Conservation (phyloP, 1,140 invertebrate genomes). For the Lucilia cuprina region DNA sequence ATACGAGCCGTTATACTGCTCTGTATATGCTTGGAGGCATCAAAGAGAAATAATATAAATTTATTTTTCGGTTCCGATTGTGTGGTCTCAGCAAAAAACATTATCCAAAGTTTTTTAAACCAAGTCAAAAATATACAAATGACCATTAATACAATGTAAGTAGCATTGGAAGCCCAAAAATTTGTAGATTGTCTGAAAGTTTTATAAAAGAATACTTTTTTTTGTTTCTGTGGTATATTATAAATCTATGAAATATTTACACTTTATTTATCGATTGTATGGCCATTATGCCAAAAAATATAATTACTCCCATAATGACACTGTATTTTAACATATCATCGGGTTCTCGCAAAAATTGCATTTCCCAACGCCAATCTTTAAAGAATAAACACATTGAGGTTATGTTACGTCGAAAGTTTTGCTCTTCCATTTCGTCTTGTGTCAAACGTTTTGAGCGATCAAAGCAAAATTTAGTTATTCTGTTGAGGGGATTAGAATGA, state of each 20-base stretch:
- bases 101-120: conserved; percentile 61
- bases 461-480: conserved; percentile 49
- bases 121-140: conserved; percentile 59
- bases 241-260: conserved; percentile 36
- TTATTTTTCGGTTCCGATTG: conserved; percentile 50
- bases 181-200: conserved; percentile 20
- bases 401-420: conserved; percentile 57
- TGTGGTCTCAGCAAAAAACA: conserved; percentile 53
- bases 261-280: conserved; percentile 48
- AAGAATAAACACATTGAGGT: conserved; percentile 58
- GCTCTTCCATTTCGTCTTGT: conserved; percentile 58
- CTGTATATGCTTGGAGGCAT: conserved; percentile 66
- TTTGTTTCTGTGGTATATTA: too few relatives aligned
- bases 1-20: conserved; percentile 70
- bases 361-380: conserved; percentile 57
- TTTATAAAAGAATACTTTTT: neutral
- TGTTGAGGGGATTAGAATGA: conserved; percentile 15
- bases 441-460: conserved; percentile 51
- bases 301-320: conserved; percentile 43
- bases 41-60: conserved; percentile 62
- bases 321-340: conserved; percentile 62
- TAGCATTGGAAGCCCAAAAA: conserved; percentile 41
- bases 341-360: conserved; percentile 53
- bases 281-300: conserved; percentile 50
- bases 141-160: conserved; percentile 52